These are phyloP conservation scores for Prenolepis imparis DNA, from an alignment of 2,888 invertebrate genomes.

Conservation along the genomic window DNA sequence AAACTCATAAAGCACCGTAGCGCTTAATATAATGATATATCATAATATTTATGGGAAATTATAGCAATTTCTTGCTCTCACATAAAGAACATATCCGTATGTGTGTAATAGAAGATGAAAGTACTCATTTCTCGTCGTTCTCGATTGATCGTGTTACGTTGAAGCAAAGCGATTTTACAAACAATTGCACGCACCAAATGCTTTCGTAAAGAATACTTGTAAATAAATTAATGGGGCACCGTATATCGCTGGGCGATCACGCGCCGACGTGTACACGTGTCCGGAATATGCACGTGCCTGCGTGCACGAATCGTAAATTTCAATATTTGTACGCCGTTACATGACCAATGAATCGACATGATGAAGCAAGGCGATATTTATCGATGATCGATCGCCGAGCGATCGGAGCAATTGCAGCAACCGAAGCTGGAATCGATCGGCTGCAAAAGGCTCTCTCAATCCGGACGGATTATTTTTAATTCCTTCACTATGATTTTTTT, in stretches of 20 bases:
- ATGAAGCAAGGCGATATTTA: slow-evolving; percentile 48
- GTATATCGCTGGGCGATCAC: slow-evolving; percentile 12
- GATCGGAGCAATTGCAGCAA: slow-evolving; percentile 44
- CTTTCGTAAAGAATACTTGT: slow-evolving; percentile 5
- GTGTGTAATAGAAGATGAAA: neutral
- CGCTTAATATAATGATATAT: neutral
- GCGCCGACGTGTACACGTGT: slow-evolving; percentile 31
- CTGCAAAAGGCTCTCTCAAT: slow-evolving; percentile 33
- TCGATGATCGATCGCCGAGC: slow-evolving; percentile 51
- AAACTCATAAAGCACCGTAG: neutral
- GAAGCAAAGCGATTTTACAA: neutral
- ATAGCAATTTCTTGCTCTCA: neutral
- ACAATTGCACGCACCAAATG: slow-evolving; percentile 21
- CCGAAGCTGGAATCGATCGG: neutral
- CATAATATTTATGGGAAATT: neutral
- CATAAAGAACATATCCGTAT: neutral
- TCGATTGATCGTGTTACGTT: neutral
- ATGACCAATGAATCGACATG: slow-evolving; percentile 40
- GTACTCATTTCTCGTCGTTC: slow-evolving; percentile 9
- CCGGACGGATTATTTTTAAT: neutral
- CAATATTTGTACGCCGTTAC: slow-evolving; percentile 47
- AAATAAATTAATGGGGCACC: slow-evolving; percentile 43
- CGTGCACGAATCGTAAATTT: slow-evolving; percentile 45
- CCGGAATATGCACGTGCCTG: slow-evolving; percentile 30
- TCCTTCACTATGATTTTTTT: neutral